Percentiles rank a stretch among this genome's conserved stretches.
These are phyloP conservation scores for Pteruthius melanotis DNA, from an alignment of 2,113 vertebrate species.

Conservation along the genomic window DNA sequence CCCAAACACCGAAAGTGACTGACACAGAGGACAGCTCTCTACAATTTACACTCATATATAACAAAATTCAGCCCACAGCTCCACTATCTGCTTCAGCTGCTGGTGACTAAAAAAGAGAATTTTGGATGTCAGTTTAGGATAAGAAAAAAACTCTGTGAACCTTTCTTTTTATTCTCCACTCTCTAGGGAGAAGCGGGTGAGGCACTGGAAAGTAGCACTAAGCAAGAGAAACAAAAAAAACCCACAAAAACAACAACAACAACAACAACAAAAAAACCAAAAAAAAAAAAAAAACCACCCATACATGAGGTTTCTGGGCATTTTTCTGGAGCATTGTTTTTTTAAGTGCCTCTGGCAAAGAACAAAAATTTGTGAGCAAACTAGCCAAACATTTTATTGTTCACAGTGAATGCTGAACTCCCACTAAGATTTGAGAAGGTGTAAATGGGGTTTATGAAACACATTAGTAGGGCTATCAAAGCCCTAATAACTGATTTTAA, in stretches of 20 bases:
- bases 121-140: not conserved
- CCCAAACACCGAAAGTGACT: not conserved
- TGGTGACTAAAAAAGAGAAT: not conserved
- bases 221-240: not conserved
- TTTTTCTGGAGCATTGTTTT: not conserved
- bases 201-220: not conserved
- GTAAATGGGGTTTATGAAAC: constrained; percentile 47
- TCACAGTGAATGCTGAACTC: not conserved
- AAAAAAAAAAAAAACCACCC: too few species aligned
- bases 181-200: not conserved
- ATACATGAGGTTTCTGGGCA: not conserved
- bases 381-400: not conserved
- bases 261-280: too few species aligned
- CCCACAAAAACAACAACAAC: too few species aligned
- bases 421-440: constrained; percentile 42
- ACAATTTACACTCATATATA: not conserved
- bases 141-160: not conserved
- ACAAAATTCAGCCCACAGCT: not conserved
- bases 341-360: not conserved
- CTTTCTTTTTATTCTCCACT: not conserved
- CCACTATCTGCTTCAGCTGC: not conserved
- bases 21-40: not conserved
- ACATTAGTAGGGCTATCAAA: not conserved
- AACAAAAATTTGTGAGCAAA: not conserved
- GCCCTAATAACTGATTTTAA: constrained; percentile 11